These are phyloP conservation scores for Myioborus melanocephalus DNA, from an alignment of 2,797 vertebrate genomes.

Conservation along the genomic window DNA sequence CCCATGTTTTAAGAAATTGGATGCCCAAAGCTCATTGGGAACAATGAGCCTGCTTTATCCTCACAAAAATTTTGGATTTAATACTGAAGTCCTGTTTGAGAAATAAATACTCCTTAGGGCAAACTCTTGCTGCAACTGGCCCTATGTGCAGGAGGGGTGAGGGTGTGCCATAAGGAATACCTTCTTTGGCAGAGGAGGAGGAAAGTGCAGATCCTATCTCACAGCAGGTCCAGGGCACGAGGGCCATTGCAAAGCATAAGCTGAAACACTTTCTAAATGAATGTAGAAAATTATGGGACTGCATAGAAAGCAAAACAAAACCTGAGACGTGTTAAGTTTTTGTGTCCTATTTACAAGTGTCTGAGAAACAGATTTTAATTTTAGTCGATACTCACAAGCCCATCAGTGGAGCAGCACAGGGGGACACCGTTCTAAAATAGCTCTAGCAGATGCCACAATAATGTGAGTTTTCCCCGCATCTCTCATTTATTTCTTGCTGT, in stretches of 20 bases:
- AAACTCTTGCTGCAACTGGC: background rate
- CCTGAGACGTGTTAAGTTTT: background rate
- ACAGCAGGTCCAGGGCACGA: background rate
- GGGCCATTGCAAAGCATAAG: background rate
- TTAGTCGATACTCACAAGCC: conserved; percentile 22
- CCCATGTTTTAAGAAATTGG: background rate
- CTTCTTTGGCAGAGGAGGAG: background rate
- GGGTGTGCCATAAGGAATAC: background rate
- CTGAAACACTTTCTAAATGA: background rate
- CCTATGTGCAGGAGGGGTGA: background rate
- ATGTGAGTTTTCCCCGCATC: background rate
- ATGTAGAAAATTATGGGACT: background rate
- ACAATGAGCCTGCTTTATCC: background rate
- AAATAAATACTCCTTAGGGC: background rate
- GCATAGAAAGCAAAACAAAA: background rate
- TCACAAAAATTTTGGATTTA: background rate
- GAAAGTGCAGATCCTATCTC: background rate
- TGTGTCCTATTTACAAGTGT: conserved; percentile 17
- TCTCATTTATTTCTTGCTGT: conserved; percentile 46
- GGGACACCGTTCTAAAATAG: conserved; percentile 47
- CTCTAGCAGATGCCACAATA: conserved; percentile 52
- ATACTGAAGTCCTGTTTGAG: background rate
- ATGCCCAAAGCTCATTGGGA: background rate
- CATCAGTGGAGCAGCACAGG: conserved; percentile 33
- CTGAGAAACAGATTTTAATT: conserved; percentile 45